These are phyloP conservation scores for Taphrorychus bicolor DNA, from an alignment of 2,888 invertebrate genomes.

Conservation along the genomic window DNA sequence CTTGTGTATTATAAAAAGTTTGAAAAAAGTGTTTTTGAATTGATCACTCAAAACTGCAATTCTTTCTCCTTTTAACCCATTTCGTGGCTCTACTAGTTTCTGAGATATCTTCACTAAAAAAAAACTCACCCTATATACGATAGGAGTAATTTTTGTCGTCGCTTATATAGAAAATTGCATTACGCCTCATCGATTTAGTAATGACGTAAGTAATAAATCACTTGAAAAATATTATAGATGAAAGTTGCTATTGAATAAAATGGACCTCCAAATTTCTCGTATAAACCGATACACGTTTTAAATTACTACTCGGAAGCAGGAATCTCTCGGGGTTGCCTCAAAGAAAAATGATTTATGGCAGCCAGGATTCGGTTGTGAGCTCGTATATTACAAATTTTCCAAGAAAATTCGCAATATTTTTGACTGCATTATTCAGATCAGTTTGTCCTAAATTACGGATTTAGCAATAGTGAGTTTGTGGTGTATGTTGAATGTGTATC, in stretches of 20 bases:
- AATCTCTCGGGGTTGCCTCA: slow-evolving; percentile 23
- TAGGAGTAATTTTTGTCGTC: no score
- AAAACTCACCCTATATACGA: no score
- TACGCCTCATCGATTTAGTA: not conserved
- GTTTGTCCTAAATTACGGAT: not conserved
- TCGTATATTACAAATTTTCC: slow-evolving; percentile 36
- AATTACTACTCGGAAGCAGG: slow-evolving; percentile 20
- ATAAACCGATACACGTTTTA: slow-evolving; percentile 7
- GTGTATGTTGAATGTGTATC: no score
- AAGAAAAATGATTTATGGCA: slow-evolving; percentile 33
- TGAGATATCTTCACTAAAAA: no score
- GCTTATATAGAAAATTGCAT: not conserved
- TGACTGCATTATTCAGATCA: slow-evolving; percentile 18
- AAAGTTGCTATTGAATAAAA: not conserved
- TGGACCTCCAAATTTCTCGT: slow-evolving; percentile 1
- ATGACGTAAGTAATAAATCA: not conserved
- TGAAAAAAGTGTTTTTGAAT: no score
- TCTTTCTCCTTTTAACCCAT: no score
- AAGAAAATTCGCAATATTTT: slow-evolving; percentile 19
- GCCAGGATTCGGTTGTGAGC: slow-evolving; percentile 25
- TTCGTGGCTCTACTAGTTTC: no score
- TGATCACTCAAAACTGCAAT: no score
- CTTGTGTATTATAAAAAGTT: no score
- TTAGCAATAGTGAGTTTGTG: no score
- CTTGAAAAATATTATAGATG: not conserved